Evolutionary conservation across 2,888 invertebrate species (phyloP).

Genomic region (Slavum lentiscoides): DNA sequence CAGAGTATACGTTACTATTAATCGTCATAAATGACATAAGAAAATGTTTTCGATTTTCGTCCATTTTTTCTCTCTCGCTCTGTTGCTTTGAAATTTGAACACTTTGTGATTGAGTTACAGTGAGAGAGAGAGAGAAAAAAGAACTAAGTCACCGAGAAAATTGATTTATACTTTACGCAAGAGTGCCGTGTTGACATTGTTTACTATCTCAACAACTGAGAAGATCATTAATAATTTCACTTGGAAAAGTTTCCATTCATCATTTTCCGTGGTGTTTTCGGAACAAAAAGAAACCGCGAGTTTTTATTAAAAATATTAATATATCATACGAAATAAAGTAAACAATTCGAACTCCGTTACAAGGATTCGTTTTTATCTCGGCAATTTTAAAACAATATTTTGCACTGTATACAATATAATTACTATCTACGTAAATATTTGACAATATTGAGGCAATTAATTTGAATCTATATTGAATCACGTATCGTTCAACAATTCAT

Average conservation of each 20-base stretch:
- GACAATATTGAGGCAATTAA: not conserved
- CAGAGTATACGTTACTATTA: not conserved
- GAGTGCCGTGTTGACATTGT: constrained; percentile 38
- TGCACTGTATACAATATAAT: not conserved
- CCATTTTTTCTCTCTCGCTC: not conserved
- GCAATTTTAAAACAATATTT: constrained; percentile 29
- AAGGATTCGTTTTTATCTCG: constrained; percentile 8
- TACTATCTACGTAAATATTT: not conserved
- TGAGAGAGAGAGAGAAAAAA: not conserved
- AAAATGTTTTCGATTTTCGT: not conserved
- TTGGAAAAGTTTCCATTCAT: constrained; percentile 47
- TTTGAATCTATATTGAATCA: too few species aligned
- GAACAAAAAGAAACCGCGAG: constrained; percentile 32
- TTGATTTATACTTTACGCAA: constrained; percentile 44
- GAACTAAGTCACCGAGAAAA: constrained; percentile 10
- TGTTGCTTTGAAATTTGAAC: constrained; percentile 2
- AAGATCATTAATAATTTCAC: constrained; percentile 50
- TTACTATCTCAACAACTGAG: constrained; percentile 32
- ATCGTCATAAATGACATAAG: not conserved
- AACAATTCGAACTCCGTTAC: constrained; percentile 20
- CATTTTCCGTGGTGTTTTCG: constrained; percentile 31
- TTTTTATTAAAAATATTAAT: constrained; percentile 36
- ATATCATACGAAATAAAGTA: constrained; percentile 25
- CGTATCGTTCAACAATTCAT: too few species aligned
- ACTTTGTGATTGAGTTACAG: not conserved